Conservation (phyloP, 1,140 invertebrate genomes). For the Trissolcus basalis region DNA sequence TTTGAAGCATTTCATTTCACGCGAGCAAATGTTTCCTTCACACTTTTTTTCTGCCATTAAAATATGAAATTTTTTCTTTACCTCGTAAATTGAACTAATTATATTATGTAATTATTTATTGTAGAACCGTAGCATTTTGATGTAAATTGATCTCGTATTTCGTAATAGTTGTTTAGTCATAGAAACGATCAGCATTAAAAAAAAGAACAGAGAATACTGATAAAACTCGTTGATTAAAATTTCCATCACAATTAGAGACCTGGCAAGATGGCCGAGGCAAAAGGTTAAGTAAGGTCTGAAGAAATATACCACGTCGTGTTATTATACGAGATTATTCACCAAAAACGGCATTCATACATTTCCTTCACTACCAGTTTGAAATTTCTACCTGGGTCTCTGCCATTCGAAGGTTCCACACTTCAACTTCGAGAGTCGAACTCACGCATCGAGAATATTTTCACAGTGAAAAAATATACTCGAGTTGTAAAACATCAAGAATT, state of each 20-base stretch:
- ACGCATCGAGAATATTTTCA: background rate
- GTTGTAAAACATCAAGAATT: too few relatives aligned
- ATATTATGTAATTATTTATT: background rate
- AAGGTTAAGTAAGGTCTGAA: constrained; percentile 26
- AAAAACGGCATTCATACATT: constrained; percentile 19
- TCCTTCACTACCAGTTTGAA: constrained; percentile 24
- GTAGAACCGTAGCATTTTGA: too few relatives aligned
- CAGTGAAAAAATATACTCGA: background rate
- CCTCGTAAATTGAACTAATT: too few relatives aligned
- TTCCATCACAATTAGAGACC: constrained; percentile 22
- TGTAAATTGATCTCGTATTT: background rate
- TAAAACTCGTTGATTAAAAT: constrained; percentile 3
- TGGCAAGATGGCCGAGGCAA: constrained; percentile 9
- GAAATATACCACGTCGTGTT: constrained; percentile 13
- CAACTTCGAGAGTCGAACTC: background rate
- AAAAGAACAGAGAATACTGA: background rate
- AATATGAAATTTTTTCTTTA: too few relatives aligned
- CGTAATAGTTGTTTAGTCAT: background rate
- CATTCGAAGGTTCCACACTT: constrained; percentile 3
- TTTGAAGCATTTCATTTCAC: too few relatives aligned
- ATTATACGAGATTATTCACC: constrained; percentile 27
- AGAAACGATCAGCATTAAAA: background rate
- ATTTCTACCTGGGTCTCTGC: constrained; percentile 21
- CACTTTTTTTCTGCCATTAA: too few relatives aligned
- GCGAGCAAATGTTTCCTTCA: too few relatives aligned